A percentile compares a stretch with the other conserved stretches of the same genome.
These are phyloP conservation scores for Anthopleura xanthogrammica DNA, from an alignment of 92 coral and sea anemone species.

Conservation along the genomic window DNA sequence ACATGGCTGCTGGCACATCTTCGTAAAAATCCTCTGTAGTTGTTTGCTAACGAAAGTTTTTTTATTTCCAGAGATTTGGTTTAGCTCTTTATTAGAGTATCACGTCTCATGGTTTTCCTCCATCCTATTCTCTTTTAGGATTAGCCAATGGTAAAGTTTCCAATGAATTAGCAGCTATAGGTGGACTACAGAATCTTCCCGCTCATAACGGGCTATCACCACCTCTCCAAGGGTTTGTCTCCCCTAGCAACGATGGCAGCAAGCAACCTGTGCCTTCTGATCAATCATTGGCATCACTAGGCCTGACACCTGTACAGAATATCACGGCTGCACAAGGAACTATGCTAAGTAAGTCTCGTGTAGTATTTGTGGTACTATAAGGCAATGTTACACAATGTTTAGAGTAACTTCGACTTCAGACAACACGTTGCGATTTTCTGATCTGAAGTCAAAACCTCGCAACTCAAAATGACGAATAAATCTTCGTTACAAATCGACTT, in stretches of 20 bases:
- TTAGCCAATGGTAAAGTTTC: slow-evolving; percentile 37
- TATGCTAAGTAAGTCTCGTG: slow-evolving; percentile 23
- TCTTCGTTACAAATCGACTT: too few relatives aligned
- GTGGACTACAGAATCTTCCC: slow-evolving; percentile 7
- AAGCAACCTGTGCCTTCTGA: slow-evolving; percentile 29
- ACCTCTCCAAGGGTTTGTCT: slow-evolving; percentile 35
- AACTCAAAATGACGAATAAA: too few relatives aligned
- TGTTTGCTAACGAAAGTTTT: not conserved
- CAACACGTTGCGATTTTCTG: too few relatives aligned
- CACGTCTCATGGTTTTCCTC: not conserved
- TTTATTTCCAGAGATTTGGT: not conserved
- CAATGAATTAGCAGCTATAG: slow-evolving; percentile 40
- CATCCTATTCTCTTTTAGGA: not conserved
- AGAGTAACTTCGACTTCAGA: too few relatives aligned
- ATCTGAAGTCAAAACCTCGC: too few relatives aligned
- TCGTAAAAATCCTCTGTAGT: not conserved
- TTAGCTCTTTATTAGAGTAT: too few relatives aligned
- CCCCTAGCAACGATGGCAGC: slow-evolving; percentile 33
- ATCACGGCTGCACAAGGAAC: slow-evolving; percentile 15
- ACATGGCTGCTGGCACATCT: too few relatives aligned
- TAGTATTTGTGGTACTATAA: too few relatives aligned
- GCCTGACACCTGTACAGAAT: slow-evolving; percentile 24
- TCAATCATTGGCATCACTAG: not conserved
- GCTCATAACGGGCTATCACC: slow-evolving; percentile 14
- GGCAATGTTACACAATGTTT: too few relatives aligned